phyloP scores from a whole-genome alignment of 1,140 invertebrate species.

The Trachymyrmex cornetzi region DNA sequence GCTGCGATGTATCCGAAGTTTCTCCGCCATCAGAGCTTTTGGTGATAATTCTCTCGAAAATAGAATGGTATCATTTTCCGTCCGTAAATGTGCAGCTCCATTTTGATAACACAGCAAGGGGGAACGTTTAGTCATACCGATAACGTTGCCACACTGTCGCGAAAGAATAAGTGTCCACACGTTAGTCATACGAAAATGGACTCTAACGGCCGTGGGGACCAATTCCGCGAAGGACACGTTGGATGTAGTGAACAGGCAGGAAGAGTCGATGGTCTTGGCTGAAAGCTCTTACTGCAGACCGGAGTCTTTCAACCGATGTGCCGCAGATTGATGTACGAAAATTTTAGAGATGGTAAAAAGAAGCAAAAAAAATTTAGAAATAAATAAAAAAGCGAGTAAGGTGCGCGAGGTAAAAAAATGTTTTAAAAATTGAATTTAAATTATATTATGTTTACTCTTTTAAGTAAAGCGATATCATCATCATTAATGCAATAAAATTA shows the following conservation, averaged over 20 bases:
- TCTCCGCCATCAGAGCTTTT: not conserved
- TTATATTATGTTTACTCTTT: too few species aligned
- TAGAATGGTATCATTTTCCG: constrained; percentile 13
- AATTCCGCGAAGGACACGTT: not conserved
- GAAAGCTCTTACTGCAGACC: constrained; percentile 4
- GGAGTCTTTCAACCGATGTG: too few species aligned
- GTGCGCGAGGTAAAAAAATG: too few species aligned
- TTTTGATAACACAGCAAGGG: not conserved
- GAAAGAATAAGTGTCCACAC: not conserved
- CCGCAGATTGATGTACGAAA: too few species aligned
- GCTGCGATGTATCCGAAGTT: not conserved
- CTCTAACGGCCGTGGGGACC: not conserved
- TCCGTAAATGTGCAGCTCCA: not conserved
- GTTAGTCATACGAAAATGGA: constrained; percentile 5
- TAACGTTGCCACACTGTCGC: not conserved
- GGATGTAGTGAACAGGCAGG: not conserved
- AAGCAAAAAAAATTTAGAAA: too few species aligned
- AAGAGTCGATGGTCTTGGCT: constrained; percentile 25
- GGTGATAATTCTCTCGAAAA: not conserved
- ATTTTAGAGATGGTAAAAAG: too few species aligned
- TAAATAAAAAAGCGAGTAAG: too few species aligned
- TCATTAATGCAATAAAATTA: too few species aligned
- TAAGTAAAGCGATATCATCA: too few species aligned
- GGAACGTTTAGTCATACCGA: not conserved
- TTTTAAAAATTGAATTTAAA: too few species aligned